Conservation (phyloP, 2,888 invertebrate genomes). For the Pyrrhia umbra region DNA sequence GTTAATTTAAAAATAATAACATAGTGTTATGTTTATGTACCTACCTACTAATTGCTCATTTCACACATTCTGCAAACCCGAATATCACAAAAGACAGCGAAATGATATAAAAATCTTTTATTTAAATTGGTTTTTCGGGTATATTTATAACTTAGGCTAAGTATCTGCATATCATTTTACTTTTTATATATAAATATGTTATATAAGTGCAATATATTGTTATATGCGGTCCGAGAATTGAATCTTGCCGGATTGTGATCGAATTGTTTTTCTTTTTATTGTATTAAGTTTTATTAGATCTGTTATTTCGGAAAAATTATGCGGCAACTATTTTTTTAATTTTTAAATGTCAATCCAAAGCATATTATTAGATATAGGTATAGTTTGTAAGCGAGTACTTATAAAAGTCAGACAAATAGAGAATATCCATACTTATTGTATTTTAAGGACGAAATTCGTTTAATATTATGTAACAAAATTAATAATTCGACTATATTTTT, state of each 20-base stretch:
- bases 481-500: not conserved
- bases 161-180: conserved; percentile 81
- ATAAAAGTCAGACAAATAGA: conserved; percentile 47
- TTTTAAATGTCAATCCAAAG: conserved; percentile 72
- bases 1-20: conserved; percentile 20
- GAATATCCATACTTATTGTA: conserved; percentile 27
- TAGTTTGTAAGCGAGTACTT: conserved; percentile 62
- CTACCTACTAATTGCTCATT: conserved; percentile 58
- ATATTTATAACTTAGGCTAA: conserved; percentile 69
- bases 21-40: conserved; percentile 35
- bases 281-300: conserved; percentile 63
- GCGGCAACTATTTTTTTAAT: conserved; percentile 57
- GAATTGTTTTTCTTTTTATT: conserved; percentile 53
- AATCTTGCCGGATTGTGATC: conserved; percentile 81
- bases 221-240: conserved; percentile 61
- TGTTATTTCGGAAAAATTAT: conserved; percentile 55
- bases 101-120: conserved; percentile 7
- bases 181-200: conserved; percentile 63
- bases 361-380: conserved; percentile 65
- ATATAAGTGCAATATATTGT: conserved; percentile 84
- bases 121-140: conserved; percentile 34
- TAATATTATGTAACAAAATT: conserved; percentile 8
- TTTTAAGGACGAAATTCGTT: conserved; percentile 31
- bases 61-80: conserved; percentile 51
- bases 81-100: conserved; percentile 20